A percentile compares a stretch with the other conserved stretches of the same genome.
phyloP scores from a whole-genome alignment of 2,888 invertebrate species.

The Ashinkailepas kermadecensis region DNA sequence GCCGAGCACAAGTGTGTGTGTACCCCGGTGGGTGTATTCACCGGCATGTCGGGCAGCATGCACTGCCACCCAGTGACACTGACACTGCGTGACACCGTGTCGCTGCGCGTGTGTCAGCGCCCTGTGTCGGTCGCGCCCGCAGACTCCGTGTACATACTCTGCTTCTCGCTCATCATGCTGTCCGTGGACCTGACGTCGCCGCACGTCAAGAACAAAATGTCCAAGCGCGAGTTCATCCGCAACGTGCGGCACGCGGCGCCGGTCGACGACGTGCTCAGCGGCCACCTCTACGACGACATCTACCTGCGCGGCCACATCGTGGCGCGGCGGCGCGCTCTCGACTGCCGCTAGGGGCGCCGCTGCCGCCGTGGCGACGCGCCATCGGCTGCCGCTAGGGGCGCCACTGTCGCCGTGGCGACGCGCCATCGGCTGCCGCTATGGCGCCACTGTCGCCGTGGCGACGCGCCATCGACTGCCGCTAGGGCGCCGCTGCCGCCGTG shows the following conservation, averaged over 20 bases:
- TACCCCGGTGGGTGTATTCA: too few relatives aligned
- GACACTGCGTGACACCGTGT: too few relatives aligned
- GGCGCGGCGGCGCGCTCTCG: neutral
- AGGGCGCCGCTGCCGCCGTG: too few relatives aligned
- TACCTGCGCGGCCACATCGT: conserved; percentile 47
- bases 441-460: too few relatives aligned
- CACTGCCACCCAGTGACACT: too few relatives aligned
- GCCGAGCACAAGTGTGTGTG: too few relatives aligned
- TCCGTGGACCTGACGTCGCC: conserved; percentile 47
- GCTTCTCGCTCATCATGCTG: conserved; percentile 47
- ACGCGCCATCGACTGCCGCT: too few relatives aligned
- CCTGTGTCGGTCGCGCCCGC: conserved; percentile 18
- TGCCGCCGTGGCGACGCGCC: neutral
- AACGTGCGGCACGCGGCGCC: conserved; percentile 45
- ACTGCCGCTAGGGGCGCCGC: conserved; percentile 2
- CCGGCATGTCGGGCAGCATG: too few relatives aligned
- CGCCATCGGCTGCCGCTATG: too few relatives aligned
- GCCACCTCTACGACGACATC: conserved; percentile 48
- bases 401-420: neutral
- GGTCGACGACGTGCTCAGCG: conserved; percentile 43
- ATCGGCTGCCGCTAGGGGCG: neutral
- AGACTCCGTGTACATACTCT: conserved; percentile 46
- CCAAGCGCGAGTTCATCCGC: conserved; percentile 48
- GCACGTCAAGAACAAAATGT: conserved; percentile 50
- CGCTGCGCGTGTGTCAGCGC: too few relatives aligned